These are phyloP conservation scores for Phylloscopus trochiloides DNA, from an alignment of 2,113 vertebrate species.

Conservation along the genomic window DNA sequence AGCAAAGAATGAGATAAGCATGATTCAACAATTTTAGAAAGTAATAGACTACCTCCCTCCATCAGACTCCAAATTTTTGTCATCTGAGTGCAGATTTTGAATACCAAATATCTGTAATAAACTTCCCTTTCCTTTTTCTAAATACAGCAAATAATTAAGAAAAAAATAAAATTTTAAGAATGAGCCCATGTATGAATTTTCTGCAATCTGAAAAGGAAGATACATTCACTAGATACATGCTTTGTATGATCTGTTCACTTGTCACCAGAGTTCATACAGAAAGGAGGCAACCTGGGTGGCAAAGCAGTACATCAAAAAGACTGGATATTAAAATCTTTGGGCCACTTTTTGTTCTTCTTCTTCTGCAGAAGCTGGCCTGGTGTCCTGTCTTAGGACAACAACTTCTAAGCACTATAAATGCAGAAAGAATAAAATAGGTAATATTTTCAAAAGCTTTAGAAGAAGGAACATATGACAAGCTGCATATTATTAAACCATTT, in stretches of 20 bases:
- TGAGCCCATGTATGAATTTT: neutral
- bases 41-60: neutral
- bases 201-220: neutral
- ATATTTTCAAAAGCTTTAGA: neutral
- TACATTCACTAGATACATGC: fast-evolving
- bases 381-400: neutral
- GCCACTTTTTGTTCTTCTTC: neutral
- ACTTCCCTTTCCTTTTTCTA: neutral
- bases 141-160: neutral
- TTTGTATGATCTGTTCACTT: neutral
- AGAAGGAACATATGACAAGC: neutral
- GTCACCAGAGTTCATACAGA: neutral
- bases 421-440: neutral
- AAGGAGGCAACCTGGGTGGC: neutral
- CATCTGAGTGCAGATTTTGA: neutral
- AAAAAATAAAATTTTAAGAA: neutral
- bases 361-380: neutral
- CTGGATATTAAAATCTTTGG: neutral
- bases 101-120: neutral
- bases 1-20: neutral
- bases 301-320: neutral
- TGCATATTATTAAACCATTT: neutral
- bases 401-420: neutral
- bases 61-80: neutral
- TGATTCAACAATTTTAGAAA: neutral